Conservation (phyloP, 2,888 invertebrate genomes). For the Nebria salina region DNA sequence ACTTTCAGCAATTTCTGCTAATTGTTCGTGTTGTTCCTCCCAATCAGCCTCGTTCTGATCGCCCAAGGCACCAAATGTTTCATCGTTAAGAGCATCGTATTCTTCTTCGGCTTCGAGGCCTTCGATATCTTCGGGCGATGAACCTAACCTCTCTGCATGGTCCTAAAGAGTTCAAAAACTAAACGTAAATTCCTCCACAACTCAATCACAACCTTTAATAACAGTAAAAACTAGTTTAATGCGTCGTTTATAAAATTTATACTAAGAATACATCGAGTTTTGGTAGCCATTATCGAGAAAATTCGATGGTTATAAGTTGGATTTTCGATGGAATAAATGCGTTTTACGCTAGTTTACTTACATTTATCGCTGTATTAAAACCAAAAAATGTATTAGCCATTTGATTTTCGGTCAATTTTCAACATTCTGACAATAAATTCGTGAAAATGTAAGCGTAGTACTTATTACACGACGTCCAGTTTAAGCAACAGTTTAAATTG, state of each 20-base stretch:
- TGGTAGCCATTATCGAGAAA: slow-evolving; percentile 25
- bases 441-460: slow-evolving; percentile 29
- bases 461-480: slow-evolving; percentile 6
- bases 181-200: slow-evolving; percentile 9
- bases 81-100: slow-evolving; percentile 91
- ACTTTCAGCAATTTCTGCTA: slow-evolving; percentile 70
- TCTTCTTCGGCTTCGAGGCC: slow-evolving; percentile 74
- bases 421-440: slow-evolving; percentile 54
- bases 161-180: slow-evolving; percentile 48
- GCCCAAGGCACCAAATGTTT: slow-evolving; percentile 87
- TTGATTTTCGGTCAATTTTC: slow-evolving; percentile 59
- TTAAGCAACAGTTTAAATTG: neutral
- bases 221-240: slow-evolving; percentile 27
- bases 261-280: slow-evolving; percentile 19
- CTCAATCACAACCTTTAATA: neutral
- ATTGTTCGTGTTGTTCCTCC: slow-evolving; percentile 78
- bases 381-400: slow-evolving; percentile 92
- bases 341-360: slow-evolving; percentile 64
- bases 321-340: neutral
- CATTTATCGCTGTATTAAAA: slow-evolving; percentile 81
- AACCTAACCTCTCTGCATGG: slow-evolving; percentile 57
- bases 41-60: slow-evolving; percentile 68
- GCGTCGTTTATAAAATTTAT: slow-evolving; percentile 2
- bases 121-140: slow-evolving; percentile 71
- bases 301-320: neutral